phyloP scores from a whole-genome alignment of 2,113 vertebrate species.

The Pelodiscus sinensis region DNA sequence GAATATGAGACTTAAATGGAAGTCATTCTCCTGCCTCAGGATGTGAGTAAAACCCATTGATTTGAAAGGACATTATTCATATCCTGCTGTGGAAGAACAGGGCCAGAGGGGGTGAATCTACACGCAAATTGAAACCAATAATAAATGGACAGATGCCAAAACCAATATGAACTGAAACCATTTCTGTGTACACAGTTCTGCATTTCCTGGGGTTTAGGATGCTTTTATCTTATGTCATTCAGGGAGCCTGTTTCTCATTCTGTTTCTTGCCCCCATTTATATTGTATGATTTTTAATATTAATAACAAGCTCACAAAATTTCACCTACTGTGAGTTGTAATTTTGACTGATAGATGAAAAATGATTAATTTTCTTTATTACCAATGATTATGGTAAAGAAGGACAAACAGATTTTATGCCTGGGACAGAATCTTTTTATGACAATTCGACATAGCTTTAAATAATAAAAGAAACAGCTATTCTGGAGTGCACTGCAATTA shows the following conservation, averaged over 20 bases:
- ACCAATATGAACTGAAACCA: background rate
- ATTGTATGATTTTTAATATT: background rate
- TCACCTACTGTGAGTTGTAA: background rate
- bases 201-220: background rate
- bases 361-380: background rate
- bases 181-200: background rate
- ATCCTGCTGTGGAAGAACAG: constrained; percentile 49
- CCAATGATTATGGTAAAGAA: background rate
- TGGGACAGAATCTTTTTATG: background rate
- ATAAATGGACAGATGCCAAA: background rate
- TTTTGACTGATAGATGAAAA: background rate
- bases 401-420: background rate
- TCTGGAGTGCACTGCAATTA: background rate
- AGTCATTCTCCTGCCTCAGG: background rate
- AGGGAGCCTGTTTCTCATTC: background rate
- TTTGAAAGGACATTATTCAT: constrained; percentile 16
- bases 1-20: background rate
- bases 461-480: background rate
- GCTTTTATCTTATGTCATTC: background rate
- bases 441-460: background rate
- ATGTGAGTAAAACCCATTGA: fast-evolving
- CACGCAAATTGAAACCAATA: background rate
- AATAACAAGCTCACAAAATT: background rate
- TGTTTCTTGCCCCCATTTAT: background rate
- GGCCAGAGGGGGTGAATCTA: background rate